These are phyloP conservation scores for Alentia gelatinosa DNA, from an alignment of 2,888 invertebrate genomes.

Conservation along the genomic window DNA sequence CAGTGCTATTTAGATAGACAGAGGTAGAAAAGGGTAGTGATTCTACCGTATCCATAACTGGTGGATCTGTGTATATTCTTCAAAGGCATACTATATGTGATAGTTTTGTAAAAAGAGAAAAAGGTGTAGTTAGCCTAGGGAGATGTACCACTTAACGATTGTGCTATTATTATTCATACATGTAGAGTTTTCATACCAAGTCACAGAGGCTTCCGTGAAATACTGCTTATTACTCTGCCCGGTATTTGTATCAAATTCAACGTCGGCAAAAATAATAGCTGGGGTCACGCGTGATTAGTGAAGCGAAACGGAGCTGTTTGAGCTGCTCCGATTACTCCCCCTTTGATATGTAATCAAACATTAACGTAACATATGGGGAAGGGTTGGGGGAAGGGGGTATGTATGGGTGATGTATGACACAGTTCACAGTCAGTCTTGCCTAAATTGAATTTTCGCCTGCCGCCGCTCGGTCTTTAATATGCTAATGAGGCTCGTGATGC, in stretches of 20 bases:
- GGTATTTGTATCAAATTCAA: neutral
- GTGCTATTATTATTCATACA: neutral
- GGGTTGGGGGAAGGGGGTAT: neutral
- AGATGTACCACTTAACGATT: constrained; percentile 8
- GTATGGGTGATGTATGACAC: no score
- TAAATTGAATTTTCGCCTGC: neutral
- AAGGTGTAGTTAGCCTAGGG: constrained; percentile 18
- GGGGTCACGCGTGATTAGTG: neutral
- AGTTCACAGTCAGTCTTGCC: neutral
- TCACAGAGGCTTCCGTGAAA: constrained; percentile 47
- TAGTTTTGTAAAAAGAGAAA: constrained; percentile 41
- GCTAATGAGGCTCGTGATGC: neutral
- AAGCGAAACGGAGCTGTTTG: neutral
- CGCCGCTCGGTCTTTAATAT: neutral
- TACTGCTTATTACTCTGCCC: constrained; percentile 31
- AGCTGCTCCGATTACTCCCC: no score
- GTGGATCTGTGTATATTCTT: constrained; percentile 2
- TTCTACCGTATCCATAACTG: neutral
- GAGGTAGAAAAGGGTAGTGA: neutral
- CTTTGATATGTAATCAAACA: no score
- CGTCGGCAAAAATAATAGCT: neutral
- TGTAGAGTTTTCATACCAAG: constrained; percentile 13
- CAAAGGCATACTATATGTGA: constrained; percentile 21
- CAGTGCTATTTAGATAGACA: neutral
- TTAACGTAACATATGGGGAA: neutral